Evolutionary conservation across 2,888 invertebrate species (phyloP).

Genomic region (Amorpha juglandis): DNA sequence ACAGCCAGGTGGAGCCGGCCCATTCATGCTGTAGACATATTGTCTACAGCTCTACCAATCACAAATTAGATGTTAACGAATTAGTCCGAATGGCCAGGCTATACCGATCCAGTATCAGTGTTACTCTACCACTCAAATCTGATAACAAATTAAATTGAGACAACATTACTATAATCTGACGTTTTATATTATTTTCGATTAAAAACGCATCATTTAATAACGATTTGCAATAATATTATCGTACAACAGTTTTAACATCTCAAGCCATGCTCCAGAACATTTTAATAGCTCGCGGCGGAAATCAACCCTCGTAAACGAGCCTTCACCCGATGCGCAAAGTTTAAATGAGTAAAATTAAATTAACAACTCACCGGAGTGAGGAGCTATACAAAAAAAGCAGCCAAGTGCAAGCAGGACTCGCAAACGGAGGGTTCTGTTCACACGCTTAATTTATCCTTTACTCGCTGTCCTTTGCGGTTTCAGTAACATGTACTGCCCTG

Average conservation of each 20-base stretch:
- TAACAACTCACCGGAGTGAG: constrained; percentile 16
- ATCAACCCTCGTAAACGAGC: constrained; percentile 15
- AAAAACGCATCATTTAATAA: not conserved
- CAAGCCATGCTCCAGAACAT: not conserved
- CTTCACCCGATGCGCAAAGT: constrained; percentile 15
- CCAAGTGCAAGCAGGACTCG: not conserved
- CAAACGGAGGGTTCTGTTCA: not conserved
- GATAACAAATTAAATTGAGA: too few relatives aligned
- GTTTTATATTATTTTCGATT: not conserved
- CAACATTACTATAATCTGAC: not conserved
- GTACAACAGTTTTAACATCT: not conserved
- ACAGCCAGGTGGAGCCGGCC: too few relatives aligned
- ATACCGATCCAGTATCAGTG: too few relatives aligned
- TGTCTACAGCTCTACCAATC: too few relatives aligned
- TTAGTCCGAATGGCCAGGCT: too few relatives aligned
- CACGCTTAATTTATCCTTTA: too few relatives aligned
- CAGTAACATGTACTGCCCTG: too few relatives aligned
- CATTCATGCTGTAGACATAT: too few relatives aligned
- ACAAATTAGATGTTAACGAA: too few relatives aligned
- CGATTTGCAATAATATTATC: not conserved
- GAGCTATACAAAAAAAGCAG: not conserved
- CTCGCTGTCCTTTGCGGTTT: too few relatives aligned
- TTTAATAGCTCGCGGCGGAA: constrained; percentile 7
- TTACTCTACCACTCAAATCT: too few relatives aligned
- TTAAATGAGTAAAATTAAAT: constrained; percentile 21